These are phyloP conservation scores for Isoperla grammatica DNA, from an alignment of 2,888 invertebrate species.

Conservation along the genomic window DNA sequence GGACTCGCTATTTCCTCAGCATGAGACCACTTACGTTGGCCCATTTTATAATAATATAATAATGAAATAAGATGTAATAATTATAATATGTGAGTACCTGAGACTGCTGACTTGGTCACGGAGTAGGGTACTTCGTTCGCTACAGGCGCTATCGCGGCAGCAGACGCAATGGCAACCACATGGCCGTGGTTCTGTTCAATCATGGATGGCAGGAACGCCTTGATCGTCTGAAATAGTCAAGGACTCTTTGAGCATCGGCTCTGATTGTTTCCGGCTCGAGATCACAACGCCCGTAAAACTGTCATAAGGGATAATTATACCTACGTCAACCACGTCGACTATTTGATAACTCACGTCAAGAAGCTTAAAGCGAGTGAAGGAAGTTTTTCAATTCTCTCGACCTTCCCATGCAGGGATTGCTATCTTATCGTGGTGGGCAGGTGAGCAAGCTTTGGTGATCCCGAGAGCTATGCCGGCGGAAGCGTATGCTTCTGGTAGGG, in stretches of 20 bases:
- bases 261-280: neutral
- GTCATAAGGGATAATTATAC: too few relatives aligned
- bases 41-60: too few relatives aligned
- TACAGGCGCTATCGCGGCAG: constrained; percentile 39
- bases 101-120: constrained; percentile 42
- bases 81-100: too few relatives aligned
- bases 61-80: too few relatives aligned
- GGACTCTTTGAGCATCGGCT: neutral
- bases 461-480: too few relatives aligned
- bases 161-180: constrained; percentile 40
- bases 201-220: constrained; percentile 41
- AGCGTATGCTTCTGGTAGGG: too few relatives aligned
- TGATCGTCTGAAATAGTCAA: constrained; percentile 35
- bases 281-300: too few relatives aligned
- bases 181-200: constrained; percentile 38
- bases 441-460: too few relatives aligned
- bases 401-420: too few relatives aligned
- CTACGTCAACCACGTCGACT: neutral
- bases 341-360: neutral
- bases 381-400: neutral
- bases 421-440: too few relatives aligned
- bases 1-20: too few relatives aligned
- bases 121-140: constrained; percentile 40
- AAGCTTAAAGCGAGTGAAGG: neutral
- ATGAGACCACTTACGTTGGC: too few relatives aligned